Evolutionary conservation across 1,140 invertebrate species (phyloP).

Genomic region (Drosophila murphyi): DNA sequence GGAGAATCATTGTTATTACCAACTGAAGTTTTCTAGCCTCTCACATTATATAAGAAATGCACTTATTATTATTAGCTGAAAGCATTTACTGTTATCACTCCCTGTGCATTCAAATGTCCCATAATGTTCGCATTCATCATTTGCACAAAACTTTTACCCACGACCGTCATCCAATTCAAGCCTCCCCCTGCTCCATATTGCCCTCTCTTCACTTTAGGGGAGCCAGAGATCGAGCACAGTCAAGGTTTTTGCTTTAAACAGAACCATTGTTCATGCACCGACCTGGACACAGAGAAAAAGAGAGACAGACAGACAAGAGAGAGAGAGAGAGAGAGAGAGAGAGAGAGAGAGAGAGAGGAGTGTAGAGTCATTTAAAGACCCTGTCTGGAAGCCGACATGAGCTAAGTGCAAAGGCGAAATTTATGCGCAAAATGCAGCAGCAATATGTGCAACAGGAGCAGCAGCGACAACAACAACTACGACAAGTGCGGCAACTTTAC

Average conservation of each 20-base stretch:
- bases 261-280: constrained; percentile 61
- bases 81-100: constrained; percentile 1
- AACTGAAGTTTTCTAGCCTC: too few relatives aligned
- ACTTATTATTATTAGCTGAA: constrained; percentile 7
- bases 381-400: constrained; percentile 64
- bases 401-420: constrained; percentile 79
- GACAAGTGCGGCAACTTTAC: constrained; percentile 9
- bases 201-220: neutral
- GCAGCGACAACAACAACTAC: constrained; percentile 36
- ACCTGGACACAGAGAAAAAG: constrained; percentile 6
- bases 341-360: constrained; percentile 14
- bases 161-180: constrained; percentile 27
- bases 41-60: neutral
- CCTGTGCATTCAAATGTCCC: constrained; percentile 67
- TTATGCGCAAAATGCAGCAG: constrained; percentile 81
- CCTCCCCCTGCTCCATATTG: neutral
- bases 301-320: too few relatives aligned
- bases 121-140: constrained; percentile 75
- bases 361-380: constrained; percentile 74
- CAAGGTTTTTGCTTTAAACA: constrained; percentile 64
- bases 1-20: too few relatives aligned
- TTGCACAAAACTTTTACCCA: constrained; percentile 63
- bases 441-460: constrained; percentile 72
- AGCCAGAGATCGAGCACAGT: constrained; percentile 29
- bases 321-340: neutral